A percentile compares a stretch with the other conserved stretches of the same genome.
These are phyloP conservation scores for Tipula unca DNA, from an alignment of 2,888 invertebrate genomes.

Conservation along the genomic window DNA sequence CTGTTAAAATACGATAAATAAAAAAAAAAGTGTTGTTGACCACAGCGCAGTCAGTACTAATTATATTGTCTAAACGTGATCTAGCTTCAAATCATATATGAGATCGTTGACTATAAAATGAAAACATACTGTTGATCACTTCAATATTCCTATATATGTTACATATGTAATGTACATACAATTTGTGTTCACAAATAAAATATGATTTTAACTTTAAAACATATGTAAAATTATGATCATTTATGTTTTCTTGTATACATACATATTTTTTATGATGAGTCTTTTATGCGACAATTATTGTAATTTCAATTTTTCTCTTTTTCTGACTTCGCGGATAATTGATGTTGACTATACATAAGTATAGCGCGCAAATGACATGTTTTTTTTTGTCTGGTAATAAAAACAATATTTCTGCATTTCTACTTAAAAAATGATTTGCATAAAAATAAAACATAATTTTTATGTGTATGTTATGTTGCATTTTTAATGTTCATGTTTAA, in stretches of 20 bases:
- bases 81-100: too few relatives aligned
- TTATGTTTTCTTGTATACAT: background rate
- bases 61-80: too few relatives aligned
- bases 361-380: background rate
- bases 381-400: background rate
- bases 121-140: too few relatives aligned
- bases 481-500: background rate
- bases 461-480: background rate
- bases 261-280: background rate
- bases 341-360: background rate
- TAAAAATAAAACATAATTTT: background rate
- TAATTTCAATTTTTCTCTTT: background rate
- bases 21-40: too few relatives aligned
- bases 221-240: constrained; percentile 8
- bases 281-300: background rate
- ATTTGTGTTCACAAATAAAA: background rate
- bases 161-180: background rate
- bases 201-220: background rate
- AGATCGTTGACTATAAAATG: too few relatives aligned
- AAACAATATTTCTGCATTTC: background rate
- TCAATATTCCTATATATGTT: background rate
- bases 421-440: background rate
- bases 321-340: background rate
- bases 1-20: too few relatives aligned
- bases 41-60: too few relatives aligned